These are phyloP conservation scores for Thamnophis sirtalis DNA, from an alignment of 2,113 vertebrate genomes.

Conservation along the genomic window DNA sequence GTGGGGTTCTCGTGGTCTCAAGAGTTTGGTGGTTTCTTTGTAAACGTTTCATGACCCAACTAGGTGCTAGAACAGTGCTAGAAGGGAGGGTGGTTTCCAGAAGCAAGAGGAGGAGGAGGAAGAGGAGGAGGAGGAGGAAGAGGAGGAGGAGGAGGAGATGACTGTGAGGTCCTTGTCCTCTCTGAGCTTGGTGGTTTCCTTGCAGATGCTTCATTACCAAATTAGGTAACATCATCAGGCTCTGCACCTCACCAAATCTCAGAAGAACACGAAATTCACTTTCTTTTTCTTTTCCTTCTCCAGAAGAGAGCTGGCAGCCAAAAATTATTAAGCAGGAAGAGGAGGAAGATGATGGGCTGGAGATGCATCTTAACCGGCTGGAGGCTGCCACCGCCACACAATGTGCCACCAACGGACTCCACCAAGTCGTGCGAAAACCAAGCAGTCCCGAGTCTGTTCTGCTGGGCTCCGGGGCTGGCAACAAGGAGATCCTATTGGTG, in stretches of 20 bases:
- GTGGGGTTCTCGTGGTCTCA: too few species aligned
- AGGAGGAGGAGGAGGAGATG: too few species aligned
- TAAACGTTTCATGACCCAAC: too few species aligned
- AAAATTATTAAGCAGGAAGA: not conserved
- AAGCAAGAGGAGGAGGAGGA: too few species aligned
- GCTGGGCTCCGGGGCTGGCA: not conserved
- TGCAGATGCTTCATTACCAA: not conserved
- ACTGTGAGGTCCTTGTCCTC: not conserved
- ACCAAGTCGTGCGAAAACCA: accelerated
- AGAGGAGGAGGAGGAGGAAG: too few species aligned
- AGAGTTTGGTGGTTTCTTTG: too few species aligned
- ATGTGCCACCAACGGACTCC: not conserved
- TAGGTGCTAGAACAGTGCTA: too few species aligned
- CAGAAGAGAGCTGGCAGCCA: not conserved
- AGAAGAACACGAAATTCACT: not conserved
- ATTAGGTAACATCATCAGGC: not conserved
- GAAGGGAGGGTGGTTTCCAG: too few species aligned
- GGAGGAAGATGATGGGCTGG: not conserved
- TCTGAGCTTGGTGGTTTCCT: not conserved
- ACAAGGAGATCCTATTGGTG: not conserved
- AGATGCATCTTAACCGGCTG: not conserved
- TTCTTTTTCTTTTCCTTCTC: not conserved
- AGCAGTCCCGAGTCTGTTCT: not conserved
- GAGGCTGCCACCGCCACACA: not conserved
- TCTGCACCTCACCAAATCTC: not conserved